These are phyloP conservation scores for Aphelenchoides besseyi DNA, from an alignment of 1,140 invertebrate genomes.

Conservation along the genomic window DNA sequence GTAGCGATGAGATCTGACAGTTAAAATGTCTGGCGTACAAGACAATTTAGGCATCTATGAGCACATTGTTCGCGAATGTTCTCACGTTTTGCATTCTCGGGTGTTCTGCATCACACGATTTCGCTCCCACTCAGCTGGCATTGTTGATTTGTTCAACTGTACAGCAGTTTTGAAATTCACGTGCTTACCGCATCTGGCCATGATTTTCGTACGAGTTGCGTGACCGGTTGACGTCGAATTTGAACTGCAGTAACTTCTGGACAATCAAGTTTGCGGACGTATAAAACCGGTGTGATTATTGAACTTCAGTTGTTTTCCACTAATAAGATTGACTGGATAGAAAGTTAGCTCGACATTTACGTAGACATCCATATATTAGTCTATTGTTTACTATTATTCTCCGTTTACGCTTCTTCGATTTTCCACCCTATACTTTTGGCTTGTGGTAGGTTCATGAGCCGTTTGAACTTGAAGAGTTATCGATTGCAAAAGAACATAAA, in stretches of 20 bases:
- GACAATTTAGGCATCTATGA: not conserved
- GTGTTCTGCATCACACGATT: not conserved
- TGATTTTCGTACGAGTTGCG: not conserved
- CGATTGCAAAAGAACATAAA: no score
- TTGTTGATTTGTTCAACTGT: not conserved
- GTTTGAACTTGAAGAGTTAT: no score
- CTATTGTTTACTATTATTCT: no score
- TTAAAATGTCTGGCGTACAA: not conserved
- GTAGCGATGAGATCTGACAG: not conserved
- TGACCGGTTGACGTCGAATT: not conserved
- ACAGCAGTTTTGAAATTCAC: not conserved
- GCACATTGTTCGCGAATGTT: not conserved
- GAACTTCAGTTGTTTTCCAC: not conserved
- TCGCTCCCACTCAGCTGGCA: not conserved
- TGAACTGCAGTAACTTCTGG: not conserved
- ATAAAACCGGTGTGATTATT: not conserved
- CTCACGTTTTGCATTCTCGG: slow-evolving; percentile 3
- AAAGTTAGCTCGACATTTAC: no score
- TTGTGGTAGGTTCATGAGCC: no score
- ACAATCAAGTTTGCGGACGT: not conserved
- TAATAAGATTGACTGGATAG: no score
- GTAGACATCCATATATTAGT: no score
- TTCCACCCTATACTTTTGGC: no score
- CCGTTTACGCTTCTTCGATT: no score
- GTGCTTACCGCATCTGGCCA: not conserved